Conservation (phyloP, 2,888 invertebrate species). For the Andrena fulva region DNA sequence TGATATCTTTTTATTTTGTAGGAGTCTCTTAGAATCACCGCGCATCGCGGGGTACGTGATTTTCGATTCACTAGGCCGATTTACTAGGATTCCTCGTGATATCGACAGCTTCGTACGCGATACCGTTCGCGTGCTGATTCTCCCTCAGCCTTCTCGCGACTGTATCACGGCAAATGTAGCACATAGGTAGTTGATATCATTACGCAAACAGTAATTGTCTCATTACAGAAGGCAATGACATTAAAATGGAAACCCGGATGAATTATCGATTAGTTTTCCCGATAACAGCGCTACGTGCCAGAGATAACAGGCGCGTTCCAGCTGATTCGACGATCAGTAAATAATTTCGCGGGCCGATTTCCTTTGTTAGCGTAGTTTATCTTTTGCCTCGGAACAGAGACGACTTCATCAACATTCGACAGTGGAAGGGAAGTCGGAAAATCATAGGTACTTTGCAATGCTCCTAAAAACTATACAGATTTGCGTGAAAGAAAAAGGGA, state of each 20-base stretch:
- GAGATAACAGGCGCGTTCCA: conserved; percentile 3
- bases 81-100: neutral
- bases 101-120: conserved; percentile 11
- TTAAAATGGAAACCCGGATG: conserved; percentile 32
- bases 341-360: conserved; percentile 37
- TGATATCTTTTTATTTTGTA: too few relatives aligned
- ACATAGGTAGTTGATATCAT: conserved; percentile 43
- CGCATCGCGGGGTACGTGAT: too few relatives aligned
- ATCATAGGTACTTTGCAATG: too few relatives aligned
- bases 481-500: too few relatives aligned
- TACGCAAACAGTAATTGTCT: conserved; percentile 36
- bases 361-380: conserved; percentile 3
- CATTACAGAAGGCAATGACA: conserved; percentile 1
- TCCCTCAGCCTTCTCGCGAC: neutral
- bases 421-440: neutral
- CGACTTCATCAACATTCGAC: neutral
- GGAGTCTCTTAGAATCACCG: too few relatives aligned
- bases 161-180: neutral
- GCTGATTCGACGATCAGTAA: conserved; percentile 32
- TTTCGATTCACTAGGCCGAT: too few relatives aligned
- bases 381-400: neutral
- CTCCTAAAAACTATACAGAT: too few relatives aligned
- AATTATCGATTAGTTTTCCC: conserved; percentile 38
- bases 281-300: conserved; percentile 15
- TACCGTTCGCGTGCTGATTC: neutral